Evolutionary conservation across 2,113 vertebrate species (phyloP), one percentile per base, ranked within the genome.

Genomic region (Euleptes europaea): DNA sequence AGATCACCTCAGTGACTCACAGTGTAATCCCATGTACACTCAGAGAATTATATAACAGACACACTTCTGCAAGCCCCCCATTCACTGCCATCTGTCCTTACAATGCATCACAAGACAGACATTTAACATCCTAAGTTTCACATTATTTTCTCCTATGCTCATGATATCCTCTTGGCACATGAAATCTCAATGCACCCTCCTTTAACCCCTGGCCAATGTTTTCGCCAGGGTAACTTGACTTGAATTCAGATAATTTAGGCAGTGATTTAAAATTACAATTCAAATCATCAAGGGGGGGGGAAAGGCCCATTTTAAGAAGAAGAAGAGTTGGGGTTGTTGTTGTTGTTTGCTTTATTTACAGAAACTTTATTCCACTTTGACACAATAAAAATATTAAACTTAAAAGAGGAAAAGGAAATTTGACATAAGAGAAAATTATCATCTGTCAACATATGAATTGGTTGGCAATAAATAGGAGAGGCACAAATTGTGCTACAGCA

Each of bases 311-410:
- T 35, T 38, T 38, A 70, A 35, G 35, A n/a, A n/a, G n/a, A n/a
- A n/a, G n/a, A n/a, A n/a, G n/a, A n/a, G n/a, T n/a, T n/a, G n/a
- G n/a, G n/a, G n/a, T n/a, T n/a, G n/a, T n/a, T n/a, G n/a, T n/a
- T n/a, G n/a, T n/a, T n/a, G n/a, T n/a, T n/a, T n/a, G n/a, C n/a
- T 51, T 17, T 54, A 91, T 92, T 89, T 85, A 89, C 90, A 95
- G 19, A 95, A 96, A 95, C 47, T 96, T 96, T 95, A 96, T 95
- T 97, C 19, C 78, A 90, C 54, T 88, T 63, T 87, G 47, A 94
- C 73, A 92, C 84, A 35, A 93, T 96, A 96, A 95, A 97, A 97
- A 94, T 87, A 93, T 85, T 93, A 90, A 94, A 94, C 88, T 89
- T 92, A 72, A 87, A 79, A 89, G 91, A 91, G 89, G 67, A 5